A percentile compares a stretch with the other conserved stretches of the same genome.
These are phyloP conservation scores for Aphidius ervi DNA, from an alignment of 1,140 invertebrate species.

Conservation along the genomic window DNA sequence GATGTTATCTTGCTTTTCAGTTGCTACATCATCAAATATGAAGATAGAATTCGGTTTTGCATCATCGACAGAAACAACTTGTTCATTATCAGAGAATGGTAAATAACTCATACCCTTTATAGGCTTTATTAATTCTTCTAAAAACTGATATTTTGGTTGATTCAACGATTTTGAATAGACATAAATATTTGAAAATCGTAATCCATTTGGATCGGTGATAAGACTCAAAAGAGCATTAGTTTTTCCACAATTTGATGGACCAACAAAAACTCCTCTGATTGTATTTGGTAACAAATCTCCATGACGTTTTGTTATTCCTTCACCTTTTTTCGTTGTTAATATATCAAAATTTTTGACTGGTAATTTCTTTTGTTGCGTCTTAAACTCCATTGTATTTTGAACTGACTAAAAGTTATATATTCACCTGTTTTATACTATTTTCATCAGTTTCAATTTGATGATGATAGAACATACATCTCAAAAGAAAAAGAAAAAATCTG, in stretches of 20 bases:
- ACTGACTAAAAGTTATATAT: slow-evolving; percentile 7
- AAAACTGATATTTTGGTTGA: slow-evolving; percentile 17
- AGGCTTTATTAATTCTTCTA: slow-evolving; percentile 1
- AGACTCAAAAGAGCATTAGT: too few relatives aligned
- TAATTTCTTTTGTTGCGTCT: not conserved
- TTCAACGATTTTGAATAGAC: not conserved
- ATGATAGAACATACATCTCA: not conserved
- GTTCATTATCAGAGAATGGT: slow-evolving; percentile 8
- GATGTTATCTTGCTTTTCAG: slow-evolving; percentile 29
- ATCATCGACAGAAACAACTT: slow-evolving; percentile 24
- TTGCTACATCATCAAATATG: slow-evolving; percentile 39
- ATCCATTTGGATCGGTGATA: too few relatives aligned
- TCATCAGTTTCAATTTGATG: not conserved
- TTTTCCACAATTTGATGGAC: too few relatives aligned
- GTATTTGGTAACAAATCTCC: too few relatives aligned
- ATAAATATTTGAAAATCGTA: too few relatives aligned
- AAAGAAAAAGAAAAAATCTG: not conserved
- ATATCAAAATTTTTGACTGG: slow-evolving; percentile 8
- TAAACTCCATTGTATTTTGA: not conserved
- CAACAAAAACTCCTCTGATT: too few relatives aligned
- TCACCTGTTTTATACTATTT: not conserved
- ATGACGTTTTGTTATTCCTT: too few relatives aligned
- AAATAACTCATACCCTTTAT: slow-evolving; percentile 8
- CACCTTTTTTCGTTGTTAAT: too few relatives aligned
- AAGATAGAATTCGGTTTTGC: slow-evolving; percentile 33